These are phyloP conservation scores for Drosophila demipolita DNA, from an alignment of 2,888 invertebrate species.

Conservation along the genomic window DNA sequence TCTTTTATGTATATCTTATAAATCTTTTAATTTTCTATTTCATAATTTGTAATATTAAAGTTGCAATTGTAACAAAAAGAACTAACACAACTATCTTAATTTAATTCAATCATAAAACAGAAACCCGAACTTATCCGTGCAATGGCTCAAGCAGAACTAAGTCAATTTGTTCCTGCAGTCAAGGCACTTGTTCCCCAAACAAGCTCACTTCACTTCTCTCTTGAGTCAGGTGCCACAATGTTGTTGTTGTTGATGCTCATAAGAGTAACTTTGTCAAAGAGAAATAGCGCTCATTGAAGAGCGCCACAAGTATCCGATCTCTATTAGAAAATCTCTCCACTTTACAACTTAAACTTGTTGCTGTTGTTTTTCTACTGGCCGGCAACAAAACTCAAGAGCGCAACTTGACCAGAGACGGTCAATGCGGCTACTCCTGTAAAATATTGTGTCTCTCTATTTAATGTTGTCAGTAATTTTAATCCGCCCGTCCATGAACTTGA, in stretches of 20 bases:
- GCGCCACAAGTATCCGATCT: background rate
- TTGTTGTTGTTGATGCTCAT: background rate
- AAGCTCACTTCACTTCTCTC: background rate
- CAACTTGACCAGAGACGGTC: background rate
- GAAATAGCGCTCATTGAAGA: background rate
- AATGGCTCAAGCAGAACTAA: slow-evolving; percentile 8
- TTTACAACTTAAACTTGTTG: slow-evolving; percentile 2
- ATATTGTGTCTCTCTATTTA: background rate
- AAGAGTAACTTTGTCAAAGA: background rate
- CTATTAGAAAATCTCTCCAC: slow-evolving; percentile 5
- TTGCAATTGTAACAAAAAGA: background rate
- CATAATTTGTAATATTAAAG: background rate
- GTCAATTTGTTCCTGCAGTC: background rate
- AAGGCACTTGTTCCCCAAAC: slow-evolving; percentile 7
- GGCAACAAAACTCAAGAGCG: background rate
- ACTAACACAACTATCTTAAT: background rate
- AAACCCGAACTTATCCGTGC: slow-evolving; percentile 7
- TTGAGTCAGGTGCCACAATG: background rate
- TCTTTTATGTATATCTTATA: no score
- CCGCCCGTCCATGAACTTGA: slow-evolving; percentile 6
- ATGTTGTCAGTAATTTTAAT: background rate
- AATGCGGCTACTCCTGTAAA: background rate
- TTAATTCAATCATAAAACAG: background rate
- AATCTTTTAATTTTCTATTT: background rate
- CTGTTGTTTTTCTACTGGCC: background rate